Evolutionary conservation across 2,113 vertebrate species (phyloP), one percentile per base, ranked within the genome.

Genomic region (Furnarius figulus): DNA sequence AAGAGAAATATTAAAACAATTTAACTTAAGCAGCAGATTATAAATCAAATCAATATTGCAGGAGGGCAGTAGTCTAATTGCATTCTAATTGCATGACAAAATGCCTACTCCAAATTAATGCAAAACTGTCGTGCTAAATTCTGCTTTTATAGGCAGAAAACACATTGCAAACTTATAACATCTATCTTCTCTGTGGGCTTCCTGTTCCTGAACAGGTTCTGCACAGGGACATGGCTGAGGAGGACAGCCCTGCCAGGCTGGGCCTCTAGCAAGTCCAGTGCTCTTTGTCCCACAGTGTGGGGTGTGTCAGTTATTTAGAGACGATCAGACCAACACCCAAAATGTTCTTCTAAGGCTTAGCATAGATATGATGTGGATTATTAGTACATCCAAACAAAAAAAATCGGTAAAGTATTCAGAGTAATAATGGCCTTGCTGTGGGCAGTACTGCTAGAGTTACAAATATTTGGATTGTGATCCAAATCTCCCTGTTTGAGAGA

Each of bases 11-110:
- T 83, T 92, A 66, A 90, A 94, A 40, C 33, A 56, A 47, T 92
- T 90, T 92, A 68, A 84, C 10, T 74, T 83, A 39, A 83, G 14
- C 42, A 88, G 24, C 40, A 84, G 67, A 50, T 86, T 86, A 67
- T 86, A 92, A 94, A 91, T 80, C 84, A 88, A 90, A 87, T 87
- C 73, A 72, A 56, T 75, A 85, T 35, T 86, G 33, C 37, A 70
- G 37, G 22, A 87, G 24, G 65, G 73, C 65, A 87, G 47, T 55
- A 27, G 52, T 80, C 53, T 92, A 93, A 88, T 53, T 95, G 59
- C 31, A 44, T 75, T 93, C 91, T 89, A 91, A 90, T 87, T 93
- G 37, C 28, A 27, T 86, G 83, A 94, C 59, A 88, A 88, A 92
- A 92, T n/a, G 14, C 65, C 47, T 67, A 15, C 22, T 16, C 30